A percentile compares a stretch with the other conserved stretches of the same genome.
Conservation (phyloP, 2,888 invertebrate genomes). For the Scelioninae gen. 1 region DNA sequence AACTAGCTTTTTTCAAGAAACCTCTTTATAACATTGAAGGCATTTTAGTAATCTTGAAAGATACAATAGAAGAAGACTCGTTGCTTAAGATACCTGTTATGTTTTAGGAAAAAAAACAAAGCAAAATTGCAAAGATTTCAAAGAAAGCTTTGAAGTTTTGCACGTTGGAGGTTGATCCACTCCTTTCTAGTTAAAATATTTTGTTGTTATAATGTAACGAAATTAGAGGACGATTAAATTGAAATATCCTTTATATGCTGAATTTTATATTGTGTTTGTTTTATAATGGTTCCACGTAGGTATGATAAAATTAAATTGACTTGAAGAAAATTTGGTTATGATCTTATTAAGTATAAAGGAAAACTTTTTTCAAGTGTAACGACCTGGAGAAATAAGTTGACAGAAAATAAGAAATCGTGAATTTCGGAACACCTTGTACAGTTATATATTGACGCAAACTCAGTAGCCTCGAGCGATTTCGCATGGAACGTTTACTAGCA, state of each 20-base stretch:
- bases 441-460: constrained; percentile 10
- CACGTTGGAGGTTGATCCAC: not conserved
- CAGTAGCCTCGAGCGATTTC: constrained; percentile 37
- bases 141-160: constrained; percentile 10
- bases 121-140: not conserved
- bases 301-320: too few relatives aligned
- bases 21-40: not conserved
- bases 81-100: constrained; percentile 7
- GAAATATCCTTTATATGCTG: not conserved
- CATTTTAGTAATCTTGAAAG: constrained; percentile 4
- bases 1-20: not conserved
- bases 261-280: not conserved
- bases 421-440: constrained; percentile 1
- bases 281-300: too few relatives aligned
- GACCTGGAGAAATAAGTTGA: not conserved
- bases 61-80: not conserved
- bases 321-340: not conserved
- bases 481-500: constrained; percentile 27
- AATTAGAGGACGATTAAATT: not conserved
- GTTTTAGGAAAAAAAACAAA: not conserved
- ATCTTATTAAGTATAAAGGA: not conserved
- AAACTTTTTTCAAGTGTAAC: not conserved
- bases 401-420: not conserved
- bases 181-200: not conserved
- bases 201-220: not conserved